Evolutionary conservation across 2,797 vertebrate genomes (phyloP).

Genomic region (Falco rusticolus): DNA sequence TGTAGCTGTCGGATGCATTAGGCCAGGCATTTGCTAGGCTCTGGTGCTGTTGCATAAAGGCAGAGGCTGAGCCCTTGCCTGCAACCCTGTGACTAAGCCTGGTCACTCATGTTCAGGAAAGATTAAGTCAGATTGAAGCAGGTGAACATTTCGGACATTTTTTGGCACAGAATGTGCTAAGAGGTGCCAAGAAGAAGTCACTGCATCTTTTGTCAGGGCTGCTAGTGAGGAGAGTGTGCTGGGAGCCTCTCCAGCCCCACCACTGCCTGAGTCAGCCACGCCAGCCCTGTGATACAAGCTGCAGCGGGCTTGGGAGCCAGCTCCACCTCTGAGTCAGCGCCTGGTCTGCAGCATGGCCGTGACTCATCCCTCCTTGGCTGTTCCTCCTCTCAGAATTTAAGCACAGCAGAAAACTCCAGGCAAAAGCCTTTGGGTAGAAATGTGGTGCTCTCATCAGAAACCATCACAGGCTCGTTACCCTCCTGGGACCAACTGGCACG

Average conservation of each 20-base stretch:
- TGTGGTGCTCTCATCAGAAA: background rate
- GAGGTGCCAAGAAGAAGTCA: background rate
- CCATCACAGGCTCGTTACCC: background rate
- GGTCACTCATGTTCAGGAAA: background rate
- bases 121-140: background rate
- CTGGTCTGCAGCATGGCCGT: background rate
- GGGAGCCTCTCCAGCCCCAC: background rate
- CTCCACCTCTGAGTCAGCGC: background rate
- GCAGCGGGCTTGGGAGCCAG: background rate
- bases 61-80: background rate
- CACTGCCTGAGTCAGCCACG: background rate
- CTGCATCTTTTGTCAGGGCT: background rate
- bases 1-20: background rate
- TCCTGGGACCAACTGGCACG: background rate
- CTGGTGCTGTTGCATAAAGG: accelerated
- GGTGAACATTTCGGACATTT: background rate
- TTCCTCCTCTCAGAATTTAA: background rate
- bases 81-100: background rate
- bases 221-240: background rate
- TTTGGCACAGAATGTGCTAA: background rate
- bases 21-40: background rate
- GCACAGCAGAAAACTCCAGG: background rate
- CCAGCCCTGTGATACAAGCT: background rate
- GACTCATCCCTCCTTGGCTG: slow-evolving; percentile 13
- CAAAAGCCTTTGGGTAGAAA: background rate